phyloP scores from a whole-genome alignment of 2,113 vertebrate species.

The Campylomormyrus numenius region DNA sequence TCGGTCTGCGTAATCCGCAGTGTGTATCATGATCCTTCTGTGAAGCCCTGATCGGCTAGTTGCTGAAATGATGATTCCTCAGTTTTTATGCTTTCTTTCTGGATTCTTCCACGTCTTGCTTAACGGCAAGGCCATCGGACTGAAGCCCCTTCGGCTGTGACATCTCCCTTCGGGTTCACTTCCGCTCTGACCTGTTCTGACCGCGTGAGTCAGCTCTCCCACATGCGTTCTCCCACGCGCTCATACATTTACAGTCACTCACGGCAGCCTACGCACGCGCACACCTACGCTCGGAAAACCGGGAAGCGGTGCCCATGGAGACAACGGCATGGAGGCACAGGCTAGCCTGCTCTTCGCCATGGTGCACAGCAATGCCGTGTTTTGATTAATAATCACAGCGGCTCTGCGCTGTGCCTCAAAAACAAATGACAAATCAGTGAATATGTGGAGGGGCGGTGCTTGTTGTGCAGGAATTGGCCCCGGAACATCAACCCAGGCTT shows the following conservation, averaged over 20 bases:
- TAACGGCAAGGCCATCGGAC: neutral
- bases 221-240: neutral
- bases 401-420: neutral
- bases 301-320: neutral
- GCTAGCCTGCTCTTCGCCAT: neutral
- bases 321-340: neutral
- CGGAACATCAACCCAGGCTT: neutral
- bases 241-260: neutral
- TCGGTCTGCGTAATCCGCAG: neutral
- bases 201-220: neutral
- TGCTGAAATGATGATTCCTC: neutral
- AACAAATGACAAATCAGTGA: neutral
- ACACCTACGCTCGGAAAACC: neutral
- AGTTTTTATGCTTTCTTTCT: neutral
- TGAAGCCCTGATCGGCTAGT: neutral
- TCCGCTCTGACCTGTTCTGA: neutral
- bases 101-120: neutral
- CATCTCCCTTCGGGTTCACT: neutral
- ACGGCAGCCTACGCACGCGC: neutral
- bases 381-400: neutral
- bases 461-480: neutral
- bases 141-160: neutral
- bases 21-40: neutral
- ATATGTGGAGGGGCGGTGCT: neutral
- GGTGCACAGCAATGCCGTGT: neutral